Conservation (phyloP, 2,888 invertebrate genomes). For the Lacanobia wlatinum region DNA sequence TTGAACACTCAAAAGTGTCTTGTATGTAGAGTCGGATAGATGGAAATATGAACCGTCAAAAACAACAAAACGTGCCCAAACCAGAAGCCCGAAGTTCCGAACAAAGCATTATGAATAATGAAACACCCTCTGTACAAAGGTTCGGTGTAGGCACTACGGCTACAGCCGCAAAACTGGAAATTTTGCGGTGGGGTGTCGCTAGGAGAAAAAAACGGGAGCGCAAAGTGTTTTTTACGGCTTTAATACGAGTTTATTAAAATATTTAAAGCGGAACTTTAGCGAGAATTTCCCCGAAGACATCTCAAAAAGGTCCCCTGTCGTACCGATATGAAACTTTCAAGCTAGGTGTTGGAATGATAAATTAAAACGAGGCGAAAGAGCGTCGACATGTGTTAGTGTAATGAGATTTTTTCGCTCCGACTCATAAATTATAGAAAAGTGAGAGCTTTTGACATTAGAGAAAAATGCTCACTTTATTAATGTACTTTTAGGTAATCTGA, state of each 20-base stretch:
- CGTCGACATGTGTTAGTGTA: conserved; percentile 76
- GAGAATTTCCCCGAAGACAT: conserved; percentile 89
- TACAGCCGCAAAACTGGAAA: conserved; percentile 74
- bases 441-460: conserved; percentile 35
- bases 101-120: conserved; percentile 90
- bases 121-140: conserved; percentile 83
- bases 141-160: conserved; percentile 62
- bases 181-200: conserved; percentile 78
- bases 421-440: conserved; percentile 66
- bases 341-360: conserved; percentile 85
- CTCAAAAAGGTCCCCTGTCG: conserved; percentile 80
- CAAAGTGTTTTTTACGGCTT: conserved; percentile 90
- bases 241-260: conserved; percentile 90
- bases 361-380: conserved; percentile 82
- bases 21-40: conserved; percentile 55
- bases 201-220: conserved; percentile 83
- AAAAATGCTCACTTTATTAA: conserved; percentile 27
- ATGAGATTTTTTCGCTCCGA: conserved; percentile 73
- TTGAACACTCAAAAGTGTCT: conserved; percentile 39
- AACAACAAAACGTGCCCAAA: conserved; percentile 82
- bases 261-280: conserved; percentile 89
- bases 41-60: conserved; percentile 79
- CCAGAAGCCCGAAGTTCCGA: conserved; percentile 80
- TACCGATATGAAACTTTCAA: conserved; percentile 80
- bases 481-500: not conserved